Conservation (phyloP, 2,113 vertebrate genomes). For the Callocephalon fimbriatum region DNA sequence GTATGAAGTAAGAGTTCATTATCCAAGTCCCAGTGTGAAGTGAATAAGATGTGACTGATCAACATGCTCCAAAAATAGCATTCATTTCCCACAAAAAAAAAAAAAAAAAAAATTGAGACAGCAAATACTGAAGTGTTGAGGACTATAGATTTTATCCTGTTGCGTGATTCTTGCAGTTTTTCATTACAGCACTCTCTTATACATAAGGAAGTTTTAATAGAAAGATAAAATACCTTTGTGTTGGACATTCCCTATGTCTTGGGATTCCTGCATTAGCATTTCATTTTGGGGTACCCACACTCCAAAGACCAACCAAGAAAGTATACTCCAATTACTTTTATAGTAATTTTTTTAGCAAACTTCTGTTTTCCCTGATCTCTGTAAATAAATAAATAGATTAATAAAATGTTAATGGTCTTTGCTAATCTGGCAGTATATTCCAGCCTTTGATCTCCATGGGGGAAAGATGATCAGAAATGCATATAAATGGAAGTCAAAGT, state of each 20-base stretch:
- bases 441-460: constrained; percentile 31
- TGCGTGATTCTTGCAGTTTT: fast-evolving
- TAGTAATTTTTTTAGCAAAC: not conserved
- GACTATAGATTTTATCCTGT: not conserved
- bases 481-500: constrained; percentile 1
- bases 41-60: not conserved
- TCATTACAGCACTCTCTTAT: not conserved
- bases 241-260: not conserved
- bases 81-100: not conserved
- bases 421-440: not conserved
- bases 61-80: not conserved
- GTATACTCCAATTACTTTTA: not conserved
- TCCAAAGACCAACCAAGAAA: not conserved
- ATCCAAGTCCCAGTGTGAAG: not conserved
- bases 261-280: not conserved
- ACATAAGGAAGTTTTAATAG: not conserved
- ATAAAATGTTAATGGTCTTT: not conserved
- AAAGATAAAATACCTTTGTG: not conserved
- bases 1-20: not conserved
- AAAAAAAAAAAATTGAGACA: not conserved
- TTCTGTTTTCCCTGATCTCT: not conserved
- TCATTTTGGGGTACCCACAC: not conserved
- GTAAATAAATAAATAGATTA: not conserved
- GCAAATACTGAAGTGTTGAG: not conserved
- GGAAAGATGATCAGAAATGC: constrained; percentile 28